phyloP scores from a whole-genome alignment of 2,113 vertebrate genomes.

The Cariama cristata region DNA sequence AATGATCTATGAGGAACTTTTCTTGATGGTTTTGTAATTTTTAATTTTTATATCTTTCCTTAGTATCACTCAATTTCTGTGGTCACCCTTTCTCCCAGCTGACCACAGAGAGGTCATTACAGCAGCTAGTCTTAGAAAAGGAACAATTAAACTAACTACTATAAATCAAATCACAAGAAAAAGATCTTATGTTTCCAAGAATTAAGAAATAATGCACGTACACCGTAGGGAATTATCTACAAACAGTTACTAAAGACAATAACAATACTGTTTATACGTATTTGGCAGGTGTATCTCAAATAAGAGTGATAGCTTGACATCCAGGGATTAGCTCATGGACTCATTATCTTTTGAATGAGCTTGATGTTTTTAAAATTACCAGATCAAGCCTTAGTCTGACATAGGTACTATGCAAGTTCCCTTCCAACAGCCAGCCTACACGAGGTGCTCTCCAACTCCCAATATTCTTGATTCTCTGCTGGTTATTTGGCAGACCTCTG shows the following conservation, averaged over 20 bases:
- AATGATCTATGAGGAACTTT: background rate
- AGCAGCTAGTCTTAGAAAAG: background rate
- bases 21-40: background rate
- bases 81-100: background rate
- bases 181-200: background rate
- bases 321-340: background rate
- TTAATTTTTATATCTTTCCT: background rate
- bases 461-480: background rate
- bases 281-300: background rate
- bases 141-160: slow-evolving; percentile 7
- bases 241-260: background rate
- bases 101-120: background rate
- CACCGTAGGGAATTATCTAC: background rate
- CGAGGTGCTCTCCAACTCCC: background rate
- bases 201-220: background rate
- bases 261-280: background rate
- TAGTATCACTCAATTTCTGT: background rate
- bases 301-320: background rate
- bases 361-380: slow-evolving; percentile 1
- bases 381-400: background rate
- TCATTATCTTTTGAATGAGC: background rate
- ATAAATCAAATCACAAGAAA: background rate
- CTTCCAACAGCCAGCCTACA: background rate
- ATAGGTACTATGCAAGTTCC: background rate
- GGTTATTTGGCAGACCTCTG: background rate